phyloP scores from a whole-genome alignment of 53 echinoderm and acorn worm genomes.

The Holothuria scabra region DNA sequence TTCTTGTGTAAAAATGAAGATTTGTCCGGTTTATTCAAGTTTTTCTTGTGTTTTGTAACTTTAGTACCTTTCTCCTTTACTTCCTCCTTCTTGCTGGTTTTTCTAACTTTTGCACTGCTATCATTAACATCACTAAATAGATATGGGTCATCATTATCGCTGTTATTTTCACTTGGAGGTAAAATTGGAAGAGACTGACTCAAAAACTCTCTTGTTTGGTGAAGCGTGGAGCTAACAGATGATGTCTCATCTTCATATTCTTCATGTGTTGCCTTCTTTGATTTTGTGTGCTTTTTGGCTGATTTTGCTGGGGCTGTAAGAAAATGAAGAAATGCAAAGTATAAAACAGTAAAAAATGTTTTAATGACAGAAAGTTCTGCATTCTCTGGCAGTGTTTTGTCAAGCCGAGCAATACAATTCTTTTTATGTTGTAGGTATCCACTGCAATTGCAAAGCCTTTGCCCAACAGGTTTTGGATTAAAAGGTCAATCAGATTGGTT shows the following conservation, averaged over 20 bases:
- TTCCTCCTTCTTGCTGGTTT: background rate
- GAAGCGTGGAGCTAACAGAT: constrained; percentile 8
- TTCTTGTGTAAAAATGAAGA: constrained; percentile 1
- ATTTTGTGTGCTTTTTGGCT: too few relatives aligned
- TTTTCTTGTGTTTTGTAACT: background rate
- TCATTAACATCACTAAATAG: constrained; percentile 36
- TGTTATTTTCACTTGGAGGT: background rate
- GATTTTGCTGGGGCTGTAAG: too few relatives aligned
- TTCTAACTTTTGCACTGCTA: background rate
- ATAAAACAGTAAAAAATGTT: too few relatives aligned
- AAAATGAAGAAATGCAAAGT: too few relatives aligned
- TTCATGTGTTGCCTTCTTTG: background rate
- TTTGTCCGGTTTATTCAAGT: constrained; percentile 1
- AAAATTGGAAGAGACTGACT: constrained; percentile 39
- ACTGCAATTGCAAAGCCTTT: too few relatives aligned
- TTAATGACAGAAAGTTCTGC: too few relatives aligned
- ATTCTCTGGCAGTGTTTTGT: too few relatives aligned
- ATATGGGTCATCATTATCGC: constrained; percentile 8
- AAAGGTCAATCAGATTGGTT: too few relatives aligned
- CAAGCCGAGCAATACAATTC: too few relatives aligned
- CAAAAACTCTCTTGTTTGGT: constrained; percentile 34
- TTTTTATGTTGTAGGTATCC: too few relatives aligned
- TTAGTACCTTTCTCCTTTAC: background rate
- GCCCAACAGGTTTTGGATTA: too few relatives aligned
- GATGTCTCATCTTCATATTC: background rate